Evolutionary conservation across 2,888 invertebrate genomes (phyloP).

Genomic region (Petrophora chlorosata): DNA sequence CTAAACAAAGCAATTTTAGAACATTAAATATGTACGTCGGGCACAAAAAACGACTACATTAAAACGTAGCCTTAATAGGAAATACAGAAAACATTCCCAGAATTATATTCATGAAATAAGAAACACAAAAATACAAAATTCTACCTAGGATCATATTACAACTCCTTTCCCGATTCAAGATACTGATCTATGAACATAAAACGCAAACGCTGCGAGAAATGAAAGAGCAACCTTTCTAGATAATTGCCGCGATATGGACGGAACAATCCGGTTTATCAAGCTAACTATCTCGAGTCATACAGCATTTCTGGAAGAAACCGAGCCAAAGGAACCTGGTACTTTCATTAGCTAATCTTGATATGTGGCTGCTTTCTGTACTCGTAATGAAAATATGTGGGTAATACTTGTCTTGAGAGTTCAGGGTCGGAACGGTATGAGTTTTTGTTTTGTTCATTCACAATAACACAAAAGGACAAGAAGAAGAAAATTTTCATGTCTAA

Average conservation of each 20-base stretch:
- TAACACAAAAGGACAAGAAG: no score
- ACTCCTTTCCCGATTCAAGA: slow-evolving; percentile 32
- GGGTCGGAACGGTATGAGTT: no score
- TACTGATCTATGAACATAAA: slow-evolving; percentile 38
- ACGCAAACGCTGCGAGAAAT: slow-evolving; percentile 45
- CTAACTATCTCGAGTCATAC: slow-evolving; percentile 44
- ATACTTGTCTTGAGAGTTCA: no score
- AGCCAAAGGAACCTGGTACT: slow-evolving; percentile 20
- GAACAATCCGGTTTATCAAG: slow-evolving; percentile 47
- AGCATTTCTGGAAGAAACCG: slow-evolving; percentile 34
- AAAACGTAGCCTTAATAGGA: no score
- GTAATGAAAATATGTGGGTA: slow-evolving; percentile 2
- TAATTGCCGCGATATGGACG: slow-evolving; percentile 51
- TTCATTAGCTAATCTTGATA: slow-evolving; percentile 26
- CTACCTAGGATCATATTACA: slow-evolving; percentile 16
- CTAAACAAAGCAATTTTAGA: no score
- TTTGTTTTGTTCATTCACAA: no score
- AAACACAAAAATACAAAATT: neutral
- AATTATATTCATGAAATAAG: neutral
- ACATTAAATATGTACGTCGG: no score
- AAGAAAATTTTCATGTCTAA: no score
- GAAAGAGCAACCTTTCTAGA: slow-evolving; percentile 52
- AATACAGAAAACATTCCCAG: no score
- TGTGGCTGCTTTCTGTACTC: slow-evolving; percentile 6
- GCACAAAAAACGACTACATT: no score